Conservation (phyloP, 2,888 invertebrate species). For the Graphium colonna region DNA sequence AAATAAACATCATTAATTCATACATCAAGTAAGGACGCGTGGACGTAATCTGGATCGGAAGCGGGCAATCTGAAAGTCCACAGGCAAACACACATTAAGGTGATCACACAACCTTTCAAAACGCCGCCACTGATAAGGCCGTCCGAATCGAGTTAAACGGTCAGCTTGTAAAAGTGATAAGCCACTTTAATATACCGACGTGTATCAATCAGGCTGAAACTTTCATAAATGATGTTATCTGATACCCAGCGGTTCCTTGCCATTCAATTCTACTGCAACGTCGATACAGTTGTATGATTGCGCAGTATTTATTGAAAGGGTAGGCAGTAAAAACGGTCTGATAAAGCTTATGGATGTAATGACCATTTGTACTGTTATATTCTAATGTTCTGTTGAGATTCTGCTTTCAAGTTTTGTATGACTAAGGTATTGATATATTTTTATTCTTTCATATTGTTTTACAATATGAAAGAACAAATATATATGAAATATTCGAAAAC, state of each 20-base stretch:
- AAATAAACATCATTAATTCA: too few species aligned
- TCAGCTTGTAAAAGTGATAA: constrained; percentile 15
- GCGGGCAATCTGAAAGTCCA: constrained; percentile 20
- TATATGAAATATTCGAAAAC: too few species aligned
- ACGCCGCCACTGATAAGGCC: constrained; percentile 17
- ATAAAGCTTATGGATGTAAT: not conserved
- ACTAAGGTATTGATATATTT: too few species aligned
- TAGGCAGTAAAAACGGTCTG: not conserved
- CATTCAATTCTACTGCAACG: constrained; percentile 1
- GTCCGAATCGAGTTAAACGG: constrained; percentile 11
- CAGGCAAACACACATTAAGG: constrained; percentile 1
- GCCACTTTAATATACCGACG: constrained; percentile 10
- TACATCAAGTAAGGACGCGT: constrained; percentile 7
- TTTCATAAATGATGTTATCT: constrained; percentile 18
- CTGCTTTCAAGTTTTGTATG: too few species aligned
- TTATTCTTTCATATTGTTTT: too few species aligned
- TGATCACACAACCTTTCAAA: constrained; percentile 13
- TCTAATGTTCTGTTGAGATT: too few species aligned
- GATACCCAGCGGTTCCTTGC: constrained; percentile 18
- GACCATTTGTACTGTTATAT: not conserved
- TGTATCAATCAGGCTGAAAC: constrained; percentile 20
- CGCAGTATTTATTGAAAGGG: constrained; percentile 11
- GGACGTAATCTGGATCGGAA: constrained; percentile 14
- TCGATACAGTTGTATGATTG: constrained; percentile 15
- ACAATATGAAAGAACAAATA: too few species aligned